phyloP scores from a whole-genome alignment of 2,113 vertebrate genomes.

The Oreocharis arfaki region DNA sequence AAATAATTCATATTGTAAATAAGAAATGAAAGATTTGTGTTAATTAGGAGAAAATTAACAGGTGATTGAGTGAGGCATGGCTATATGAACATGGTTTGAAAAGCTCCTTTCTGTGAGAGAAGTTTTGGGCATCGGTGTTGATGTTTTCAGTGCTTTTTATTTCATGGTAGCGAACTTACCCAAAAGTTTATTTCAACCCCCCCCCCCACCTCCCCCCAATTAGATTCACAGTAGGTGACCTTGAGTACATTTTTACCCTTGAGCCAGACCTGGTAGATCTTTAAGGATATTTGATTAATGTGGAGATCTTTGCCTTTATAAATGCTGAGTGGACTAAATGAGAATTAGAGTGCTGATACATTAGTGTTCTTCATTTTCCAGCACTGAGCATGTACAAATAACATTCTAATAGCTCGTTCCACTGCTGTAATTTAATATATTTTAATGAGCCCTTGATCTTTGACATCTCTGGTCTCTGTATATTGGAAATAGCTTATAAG shows the following conservation, averaged over 20 bases:
- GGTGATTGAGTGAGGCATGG: not conserved
- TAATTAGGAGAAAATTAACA: not conserved
- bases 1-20: not conserved
- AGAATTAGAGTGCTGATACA: not conserved
- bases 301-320: slow-evolving; percentile 3
- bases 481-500: not conserved
- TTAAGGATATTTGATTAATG: not conserved
- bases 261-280: not conserved
- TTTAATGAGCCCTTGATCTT: slow-evolving; percentile 22
- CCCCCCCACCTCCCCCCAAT: rapidly evolving
- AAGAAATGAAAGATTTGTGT: not conserved
- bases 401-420: not conserved
- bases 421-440: not conserved
- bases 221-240: not conserved
- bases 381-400: not conserved
- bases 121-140: not conserved
- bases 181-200: not conserved
- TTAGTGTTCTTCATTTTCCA: not conserved
- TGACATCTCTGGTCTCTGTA: not conserved
- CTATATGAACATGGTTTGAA: not conserved
- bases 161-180: not conserved
- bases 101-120: not conserved
- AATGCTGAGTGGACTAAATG: not conserved
- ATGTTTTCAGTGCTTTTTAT: not conserved
- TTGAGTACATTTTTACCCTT: not conserved